phyloP scores from a whole-genome alignment of 1,140 invertebrate genomes.

The Euura lappo region DNA sequence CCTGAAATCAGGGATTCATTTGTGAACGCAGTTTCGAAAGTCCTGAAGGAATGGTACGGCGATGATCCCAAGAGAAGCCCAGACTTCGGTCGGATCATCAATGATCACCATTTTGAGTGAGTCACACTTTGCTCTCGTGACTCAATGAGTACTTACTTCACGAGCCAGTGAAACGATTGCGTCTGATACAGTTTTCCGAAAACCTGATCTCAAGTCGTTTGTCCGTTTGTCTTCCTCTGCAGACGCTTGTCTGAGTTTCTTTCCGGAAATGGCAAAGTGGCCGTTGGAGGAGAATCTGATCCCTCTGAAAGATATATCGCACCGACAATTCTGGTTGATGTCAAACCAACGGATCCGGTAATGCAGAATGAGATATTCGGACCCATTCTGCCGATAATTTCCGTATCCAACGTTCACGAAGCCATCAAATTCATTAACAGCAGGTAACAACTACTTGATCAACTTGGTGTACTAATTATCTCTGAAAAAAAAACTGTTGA shows the following conservation, averaged over 20 bases:
- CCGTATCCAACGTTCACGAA: constrained; percentile 76
- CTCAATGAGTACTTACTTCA: constrained; percentile 6
- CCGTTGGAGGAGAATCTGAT: constrained; percentile 75
- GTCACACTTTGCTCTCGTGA: constrained; percentile 26
- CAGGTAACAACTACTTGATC: constrained; percentile 34
- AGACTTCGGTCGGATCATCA: constrained; percentile 84
- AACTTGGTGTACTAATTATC: too few species aligned
- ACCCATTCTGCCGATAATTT: constrained; percentile 83
- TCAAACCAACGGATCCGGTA: constrained; percentile 67
- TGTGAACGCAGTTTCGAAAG: constrained; percentile 65
- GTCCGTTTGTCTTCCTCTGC: constrained; percentile 31
- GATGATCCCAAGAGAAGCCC: constrained; percentile 74
- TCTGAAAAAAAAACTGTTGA: too few species aligned
- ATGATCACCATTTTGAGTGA: constrained; percentile 73
- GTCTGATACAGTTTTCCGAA: too few species aligned
- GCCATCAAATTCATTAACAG: constrained; percentile 83
- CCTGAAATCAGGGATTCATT: constrained; percentile 71
- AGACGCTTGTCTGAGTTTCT: constrained; percentile 66
- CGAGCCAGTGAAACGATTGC: not conserved
- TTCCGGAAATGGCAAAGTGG: constrained; percentile 66
- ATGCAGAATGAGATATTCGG: constrained; percentile 94
- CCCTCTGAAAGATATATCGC: constrained; percentile 74
- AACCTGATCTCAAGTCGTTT: not conserved
- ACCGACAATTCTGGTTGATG: constrained; percentile 81
- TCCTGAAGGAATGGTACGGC: constrained; percentile 83